Evolutionary conservation across 2,888 invertebrate species (phyloP), one percentile per base, ranked within the genome.

Genomic region (Acronicta leporina): DNA sequence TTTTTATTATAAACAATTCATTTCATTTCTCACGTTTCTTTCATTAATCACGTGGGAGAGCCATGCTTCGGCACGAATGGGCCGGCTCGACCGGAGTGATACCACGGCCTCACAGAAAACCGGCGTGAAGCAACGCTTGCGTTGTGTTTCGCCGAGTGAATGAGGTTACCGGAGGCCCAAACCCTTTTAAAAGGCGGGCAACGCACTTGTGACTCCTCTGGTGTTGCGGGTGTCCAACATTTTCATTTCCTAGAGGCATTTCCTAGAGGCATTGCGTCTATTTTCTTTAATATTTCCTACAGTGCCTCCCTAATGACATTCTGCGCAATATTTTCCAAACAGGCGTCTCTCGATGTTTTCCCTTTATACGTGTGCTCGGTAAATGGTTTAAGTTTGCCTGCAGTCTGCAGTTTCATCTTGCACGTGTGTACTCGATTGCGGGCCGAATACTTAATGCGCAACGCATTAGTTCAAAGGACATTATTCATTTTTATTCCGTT

Each of bases 401-500:
- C 79, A 82, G 57, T 42, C 55, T 75, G 79, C 77, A 80, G 79
- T 74, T 69, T 70, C 72, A 76, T 77, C 70, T 64, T 73, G 79
- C 81, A 85, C 82, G 85, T 79, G 79, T 81, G 81, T 77, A 33
- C 66, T 47, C 75, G 80, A 80, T 77, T 81, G 81, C 75, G 80
- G 58, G 59, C 58, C 74, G 86, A 87, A 87, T 86, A 81, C 80
- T 66, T 78, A 85, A 86, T 85, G 81, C 73, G 59, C 56, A 63
- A 81, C 80, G 82, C 85, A 83, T 86, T 84, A 83, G 76, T 83
- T 81, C 76, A 79, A 79, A 81, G 63, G 65, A 78, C 75, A 81
- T 86, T 81, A 82, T 79, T 82, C 83, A 84, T 82, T 86, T 85
- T 84, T 82, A 81, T 81, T 79, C 77, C 67, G 54, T 72, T 72